A percentile compares a stretch with the other conserved stretches of the same genome.
Evolutionary conservation across 1,140 invertebrate species (phyloP).

Genomic region (Drosophila sechellia): DNA sequence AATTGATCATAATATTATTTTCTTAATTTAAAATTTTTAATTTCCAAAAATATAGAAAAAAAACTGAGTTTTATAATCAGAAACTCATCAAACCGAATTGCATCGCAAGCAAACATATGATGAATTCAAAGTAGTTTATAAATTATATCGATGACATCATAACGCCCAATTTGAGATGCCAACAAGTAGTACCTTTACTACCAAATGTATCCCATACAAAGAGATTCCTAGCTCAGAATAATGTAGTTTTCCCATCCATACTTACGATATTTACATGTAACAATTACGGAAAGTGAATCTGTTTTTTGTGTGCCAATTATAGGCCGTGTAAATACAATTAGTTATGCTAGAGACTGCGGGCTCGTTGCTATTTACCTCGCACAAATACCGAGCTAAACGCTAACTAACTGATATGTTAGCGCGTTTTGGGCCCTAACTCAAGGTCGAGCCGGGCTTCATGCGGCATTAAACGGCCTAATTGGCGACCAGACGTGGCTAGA

Average conservation of each 20-base stretch:
- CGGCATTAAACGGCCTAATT: conserved; percentile 70
- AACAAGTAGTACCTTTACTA: not conserved
- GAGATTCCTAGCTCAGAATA: not conserved
- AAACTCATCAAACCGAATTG: not conserved
- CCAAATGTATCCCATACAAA: not conserved
- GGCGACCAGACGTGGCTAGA: conserved; percentile 27
- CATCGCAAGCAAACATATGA: not conserved
- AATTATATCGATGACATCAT: not conserved
- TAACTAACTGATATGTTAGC: conserved; percentile 5
- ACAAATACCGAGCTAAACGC: conserved; percentile 5
- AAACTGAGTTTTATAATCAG: too few relatives aligned
- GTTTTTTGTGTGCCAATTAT: conserved; percentile 35
- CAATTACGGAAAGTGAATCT: conserved; percentile 38
- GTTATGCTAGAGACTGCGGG: conserved; percentile 33
- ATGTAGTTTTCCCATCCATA: conserved; percentile 5
- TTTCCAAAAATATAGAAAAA: too few relatives aligned
- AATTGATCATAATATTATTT: not conserved
- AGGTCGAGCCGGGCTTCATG: conserved; percentile 61
- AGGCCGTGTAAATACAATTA: conserved; percentile 39
- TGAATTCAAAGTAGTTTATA: conserved; percentile 3
- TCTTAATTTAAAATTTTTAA: too few relatives aligned
- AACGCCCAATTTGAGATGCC: too few relatives aligned
- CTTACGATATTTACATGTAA: conserved; percentile 29
- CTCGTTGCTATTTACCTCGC: conserved; percentile 6
- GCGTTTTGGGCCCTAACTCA: conserved; percentile 52